Percentiles rank a stretch among this genome's conserved stretches.
These are phyloP conservation scores for Onthophagus taurus DNA, from an alignment of 1,140 invertebrate genomes.

Conservation along the genomic window DNA sequence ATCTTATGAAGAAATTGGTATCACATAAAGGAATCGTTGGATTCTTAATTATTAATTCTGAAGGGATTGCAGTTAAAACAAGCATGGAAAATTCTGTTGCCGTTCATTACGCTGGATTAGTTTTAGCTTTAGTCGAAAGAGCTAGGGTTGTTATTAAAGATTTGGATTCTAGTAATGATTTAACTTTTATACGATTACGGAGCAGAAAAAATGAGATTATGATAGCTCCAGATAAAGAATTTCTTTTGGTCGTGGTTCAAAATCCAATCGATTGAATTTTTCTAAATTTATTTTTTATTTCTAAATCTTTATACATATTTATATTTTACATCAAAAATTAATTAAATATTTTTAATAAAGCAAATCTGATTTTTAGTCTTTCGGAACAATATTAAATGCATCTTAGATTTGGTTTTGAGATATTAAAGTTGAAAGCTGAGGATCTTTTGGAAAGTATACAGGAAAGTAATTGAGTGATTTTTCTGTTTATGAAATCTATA, in stretches of 20 bases:
- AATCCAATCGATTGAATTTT: constrained; percentile 46
- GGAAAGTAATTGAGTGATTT: too few relatives aligned
- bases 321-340: too few relatives aligned
- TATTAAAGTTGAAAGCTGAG: too few relatives aligned
- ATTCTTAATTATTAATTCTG: background rate
- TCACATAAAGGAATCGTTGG: background rate
- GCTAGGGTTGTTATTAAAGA: constrained; percentile 62
- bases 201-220: constrained; percentile 90
- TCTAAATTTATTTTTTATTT: too few relatives aligned
- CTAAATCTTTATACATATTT: too few relatives aligned
- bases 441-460: too few relatives aligned
- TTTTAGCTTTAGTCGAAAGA: constrained; percentile 59
- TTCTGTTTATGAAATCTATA: too few relatives aligned
- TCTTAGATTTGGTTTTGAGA: too few relatives aligned
- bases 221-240: constrained; percentile 71
- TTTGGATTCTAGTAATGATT: constrained; percentile 69
- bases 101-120: constrained; percentile 59
- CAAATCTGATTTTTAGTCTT: too few relatives aligned
- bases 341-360: too few relatives aligned
- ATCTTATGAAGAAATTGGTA: background rate
- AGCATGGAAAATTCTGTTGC: constrained; percentile 66
- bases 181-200: constrained; percentile 68
- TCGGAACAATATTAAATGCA: too few relatives aligned
- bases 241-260: constrained; percentile 59
- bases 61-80: constrained; percentile 65